These are phyloP conservation scores for Nematopogon swammerdamellus DNA, from an alignment of 2,888 invertebrate genomes.

Conservation along the genomic window DNA sequence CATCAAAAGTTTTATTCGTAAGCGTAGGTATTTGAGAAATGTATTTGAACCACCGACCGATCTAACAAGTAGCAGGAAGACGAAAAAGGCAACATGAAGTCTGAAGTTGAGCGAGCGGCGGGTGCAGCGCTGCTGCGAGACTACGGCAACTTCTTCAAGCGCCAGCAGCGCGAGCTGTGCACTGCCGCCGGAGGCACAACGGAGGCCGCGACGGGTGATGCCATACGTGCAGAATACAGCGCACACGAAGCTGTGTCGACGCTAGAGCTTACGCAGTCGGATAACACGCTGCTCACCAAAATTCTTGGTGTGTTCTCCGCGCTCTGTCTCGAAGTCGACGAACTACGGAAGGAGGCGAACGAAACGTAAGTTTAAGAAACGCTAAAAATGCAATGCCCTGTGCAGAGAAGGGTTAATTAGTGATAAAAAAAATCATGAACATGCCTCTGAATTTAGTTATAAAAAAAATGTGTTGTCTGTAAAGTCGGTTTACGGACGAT, in stretches of 20 bases:
- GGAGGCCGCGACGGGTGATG: slow-evolving; percentile 30
- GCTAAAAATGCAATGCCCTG: slow-evolving; percentile 22
- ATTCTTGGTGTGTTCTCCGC: slow-evolving; percentile 76
- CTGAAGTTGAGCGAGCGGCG: slow-evolving; percentile 36
- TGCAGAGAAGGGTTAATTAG: not conserved
- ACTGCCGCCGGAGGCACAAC: slow-evolving; percentile 15
- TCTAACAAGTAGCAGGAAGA: no score
- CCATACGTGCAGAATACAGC: slow-evolving; percentile 30
- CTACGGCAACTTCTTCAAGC: slow-evolving; percentile 46
- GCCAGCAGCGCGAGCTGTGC: slow-evolving; percentile 34
- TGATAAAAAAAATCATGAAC: no score
- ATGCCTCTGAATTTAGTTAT: no score
- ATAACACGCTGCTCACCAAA: slow-evolving; percentile 77
- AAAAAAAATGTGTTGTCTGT: no score
- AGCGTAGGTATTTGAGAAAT: no score
- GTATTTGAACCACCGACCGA: no score
- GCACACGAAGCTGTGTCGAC: slow-evolving; percentile 64
- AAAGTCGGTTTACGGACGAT: no score
- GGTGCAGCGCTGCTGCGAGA: slow-evolving; percentile 34
- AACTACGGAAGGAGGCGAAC: slow-evolving; percentile 64
- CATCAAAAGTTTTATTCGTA: no score
- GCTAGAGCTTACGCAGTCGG: slow-evolving; percentile 72
- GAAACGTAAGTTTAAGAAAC: slow-evolving; percentile 46
- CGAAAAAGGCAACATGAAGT: slow-evolving; percentile 24
- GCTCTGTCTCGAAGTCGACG: slow-evolving; percentile 72